phyloP scores from a whole-genome alignment of 2,888 invertebrate species.

The Coenonympha glycerion region DNA sequence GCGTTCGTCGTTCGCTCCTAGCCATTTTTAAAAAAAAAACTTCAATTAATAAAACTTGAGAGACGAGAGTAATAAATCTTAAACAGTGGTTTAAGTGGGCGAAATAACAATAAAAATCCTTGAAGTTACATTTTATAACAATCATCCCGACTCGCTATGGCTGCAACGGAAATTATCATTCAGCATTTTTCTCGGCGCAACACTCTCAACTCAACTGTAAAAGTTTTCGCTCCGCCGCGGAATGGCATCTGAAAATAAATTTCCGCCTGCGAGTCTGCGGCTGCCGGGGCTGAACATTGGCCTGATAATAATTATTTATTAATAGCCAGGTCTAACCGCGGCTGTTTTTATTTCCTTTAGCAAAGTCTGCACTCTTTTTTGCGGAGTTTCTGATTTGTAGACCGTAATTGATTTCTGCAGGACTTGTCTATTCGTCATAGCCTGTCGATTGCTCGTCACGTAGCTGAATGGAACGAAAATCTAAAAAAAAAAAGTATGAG shows the following conservation, averaged over 20 bases:
- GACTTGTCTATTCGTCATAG: too few relatives aligned
- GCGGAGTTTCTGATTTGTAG: neutral
- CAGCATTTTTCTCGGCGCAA: neutral
- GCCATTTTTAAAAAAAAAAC: too few relatives aligned
- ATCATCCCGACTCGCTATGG: neutral
- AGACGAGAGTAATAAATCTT: too few relatives aligned
- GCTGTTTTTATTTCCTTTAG: neutral
- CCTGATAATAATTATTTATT: neutral
- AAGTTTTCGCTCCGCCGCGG: constrained; percentile 49
- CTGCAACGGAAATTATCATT: constrained; percentile 3
- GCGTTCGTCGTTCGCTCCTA: too few relatives aligned
- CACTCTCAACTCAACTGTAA: constrained; percentile 30
- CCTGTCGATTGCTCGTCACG: too few relatives aligned
- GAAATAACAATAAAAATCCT: neutral
- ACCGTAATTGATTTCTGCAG: neutral
- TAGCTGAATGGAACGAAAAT: too few relatives aligned
- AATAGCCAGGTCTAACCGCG: constrained; percentile 1
- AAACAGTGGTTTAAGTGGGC: too few relatives aligned
- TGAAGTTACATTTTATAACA: neutral
- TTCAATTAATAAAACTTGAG: too few relatives aligned
- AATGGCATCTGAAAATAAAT: constrained; percentile 70
- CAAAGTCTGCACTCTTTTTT: neutral
- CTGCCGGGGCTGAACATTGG: constrained; percentile 60
- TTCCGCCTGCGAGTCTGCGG: constrained; percentile 53
- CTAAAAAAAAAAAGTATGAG: too few relatives aligned